Conservation (phyloP, 2,797 vertebrate genomes). For the Gymnoscopelus microlampas region DNA sequence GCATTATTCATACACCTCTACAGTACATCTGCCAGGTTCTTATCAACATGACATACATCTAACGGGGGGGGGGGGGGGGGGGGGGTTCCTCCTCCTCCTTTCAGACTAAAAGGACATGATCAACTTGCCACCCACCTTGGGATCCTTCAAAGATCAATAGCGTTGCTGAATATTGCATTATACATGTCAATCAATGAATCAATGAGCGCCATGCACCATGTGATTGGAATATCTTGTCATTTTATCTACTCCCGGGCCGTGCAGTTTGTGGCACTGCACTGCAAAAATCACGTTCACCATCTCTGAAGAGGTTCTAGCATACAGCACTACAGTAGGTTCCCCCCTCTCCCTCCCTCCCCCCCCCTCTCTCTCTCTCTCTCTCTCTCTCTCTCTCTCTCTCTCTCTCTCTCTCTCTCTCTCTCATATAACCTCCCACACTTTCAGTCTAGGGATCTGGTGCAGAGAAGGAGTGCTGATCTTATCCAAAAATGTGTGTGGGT, state of each 20-base stretch:
- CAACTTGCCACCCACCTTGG: slow-evolving; percentile 41
- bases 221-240: slow-evolving; percentile 33
- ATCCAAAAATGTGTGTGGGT: slow-evolving; percentile 71
- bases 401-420: neutral
- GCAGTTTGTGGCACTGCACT: slow-evolving; percentile 20
- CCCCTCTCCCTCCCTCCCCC: neutral
- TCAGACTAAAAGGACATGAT: slow-evolving; percentile 55
- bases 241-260: slow-evolving; percentile 11
- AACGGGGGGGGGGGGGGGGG: slow-evolving; percentile 14
- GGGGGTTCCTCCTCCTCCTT: neutral
- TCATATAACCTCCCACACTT: slow-evolving; percentile 48
- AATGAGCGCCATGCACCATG: neutral
- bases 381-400: neutral
- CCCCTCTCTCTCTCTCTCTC: neutral
- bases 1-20: slow-evolving; percentile 70
- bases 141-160: slow-evolving; percentile 52
- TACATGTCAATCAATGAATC: slow-evolving; percentile 33
- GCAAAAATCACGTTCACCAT: too few species aligned
- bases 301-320: too few species aligned
- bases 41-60: slow-evolving; percentile 74
- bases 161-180: slow-evolving; percentile 19
- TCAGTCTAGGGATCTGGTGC: slow-evolving; percentile 37
- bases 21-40: slow-evolving; percentile 63
- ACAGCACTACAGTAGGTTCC: too few species aligned
- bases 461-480: slow-evolving; percentile 72